phyloP scores from a whole-genome alignment of 1,140 invertebrate species.

The Neodiprion fabricii region DNA sequence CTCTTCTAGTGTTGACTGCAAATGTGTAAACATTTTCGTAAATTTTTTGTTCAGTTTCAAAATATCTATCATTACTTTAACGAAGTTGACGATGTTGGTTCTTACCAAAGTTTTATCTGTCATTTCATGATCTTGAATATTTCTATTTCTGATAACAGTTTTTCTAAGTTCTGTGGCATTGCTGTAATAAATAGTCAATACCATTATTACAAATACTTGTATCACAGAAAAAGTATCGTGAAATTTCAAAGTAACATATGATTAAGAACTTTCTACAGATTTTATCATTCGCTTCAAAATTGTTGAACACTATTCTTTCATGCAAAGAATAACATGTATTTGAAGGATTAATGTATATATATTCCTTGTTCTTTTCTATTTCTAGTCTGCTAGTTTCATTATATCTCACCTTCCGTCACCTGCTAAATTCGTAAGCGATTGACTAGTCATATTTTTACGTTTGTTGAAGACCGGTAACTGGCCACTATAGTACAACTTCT shows the following conservation, averaged over 20 bases:
- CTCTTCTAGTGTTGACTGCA: conserved; percentile 31
- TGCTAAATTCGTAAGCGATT: conserved; percentile 46
- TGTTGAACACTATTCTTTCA: too few relatives aligned
- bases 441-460: conserved; percentile 41
- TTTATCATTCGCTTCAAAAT: too few relatives aligned
- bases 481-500: conserved; percentile 47
- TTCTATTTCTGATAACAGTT: conserved; percentile 26
- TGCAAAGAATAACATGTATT: too few relatives aligned
- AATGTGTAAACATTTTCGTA: neutral
- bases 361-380: conserved; percentile 9
- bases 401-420: conserved; percentile 56
- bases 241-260: too few relatives aligned
- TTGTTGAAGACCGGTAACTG: conserved; percentile 43
- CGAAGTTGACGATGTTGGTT: too few relatives aligned
- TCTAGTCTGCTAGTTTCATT: conserved; percentile 19
- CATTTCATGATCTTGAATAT: conserved; percentile 25
- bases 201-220: conserved; percentile 4
- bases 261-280: too few relatives aligned
- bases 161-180: conserved; percentile 29
- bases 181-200: conserved; percentile 6
- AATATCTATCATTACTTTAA: too few relatives aligned
- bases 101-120: conserved; percentile 39
- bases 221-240: too few relatives aligned
- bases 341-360: too few relatives aligned
- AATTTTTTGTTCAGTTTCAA: neutral